Base-by-base conservation (phyloP, 2,113 vertebrate genomes). In the Cyanoderma ruficeps region DNA sequence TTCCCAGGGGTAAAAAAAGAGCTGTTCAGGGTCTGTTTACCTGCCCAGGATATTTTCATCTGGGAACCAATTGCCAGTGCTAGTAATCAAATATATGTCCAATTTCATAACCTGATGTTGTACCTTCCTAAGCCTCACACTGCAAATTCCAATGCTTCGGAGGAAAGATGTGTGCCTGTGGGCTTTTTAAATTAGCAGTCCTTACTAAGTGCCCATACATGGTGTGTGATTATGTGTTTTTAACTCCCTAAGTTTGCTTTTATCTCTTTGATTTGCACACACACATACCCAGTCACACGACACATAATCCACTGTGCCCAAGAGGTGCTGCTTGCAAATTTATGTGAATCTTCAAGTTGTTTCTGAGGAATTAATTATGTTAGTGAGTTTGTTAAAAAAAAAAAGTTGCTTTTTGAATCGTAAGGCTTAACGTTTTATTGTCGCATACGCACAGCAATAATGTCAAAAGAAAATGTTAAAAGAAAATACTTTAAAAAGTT, bases 231-330 rank as follows among this genome's bases (percentile, higher is more conserved):
- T 67, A 31, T 3, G 0, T 80, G 50, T 0, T 55, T 88, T 89
- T 60, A 50, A 37, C 44, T 81, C 27, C 46, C 16, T 7, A 15
- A 10, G 1, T 57, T 87, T 65, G 24, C 37, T 84, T 89, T 64
- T 53, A 35, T 69, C 28, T 42, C 41, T 65, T 74, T 50, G 24
- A 18, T 64, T 81, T 52, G 24, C 59, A 22, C 4, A 2, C 30
- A 11, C 24, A 8, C 11, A 0, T 6, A 46, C 1, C n/a, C 60
- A 44, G 13, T 22, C 22, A 3, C 24, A 15, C 2, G 7, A 6
- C 12, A 3, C 31, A 10, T 2, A 50, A 4, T 31, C 39, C 35
- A 13, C 13, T 3, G 33, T 7, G 37, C 57, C 55, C 13, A 7
- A 24, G 33, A 68, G 60, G 2, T 13, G 28, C 30, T 74, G 6